Evolutionary conservation across 2,113 vertebrate genomes (phyloP).

Genomic region (Gila orcuttii): DNA sequence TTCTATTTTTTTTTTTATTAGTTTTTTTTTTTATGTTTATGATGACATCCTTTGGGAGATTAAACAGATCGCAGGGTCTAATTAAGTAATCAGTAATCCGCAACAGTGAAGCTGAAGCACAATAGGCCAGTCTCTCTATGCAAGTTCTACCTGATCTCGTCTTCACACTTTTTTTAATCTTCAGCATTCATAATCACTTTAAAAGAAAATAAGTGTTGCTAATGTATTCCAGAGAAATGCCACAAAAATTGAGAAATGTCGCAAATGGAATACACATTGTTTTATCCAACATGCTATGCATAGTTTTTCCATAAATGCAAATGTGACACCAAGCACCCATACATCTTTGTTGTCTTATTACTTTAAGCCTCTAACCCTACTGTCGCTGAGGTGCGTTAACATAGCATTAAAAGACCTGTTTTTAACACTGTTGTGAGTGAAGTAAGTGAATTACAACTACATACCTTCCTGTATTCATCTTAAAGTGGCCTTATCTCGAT

Average conservation of each 20-base stretch:
- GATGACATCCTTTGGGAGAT: constrained; percentile 28
- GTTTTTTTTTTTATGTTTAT: not conserved
- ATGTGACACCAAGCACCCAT: not conserved
- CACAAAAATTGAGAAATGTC: not conserved
- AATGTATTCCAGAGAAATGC: constrained; percentile 10
- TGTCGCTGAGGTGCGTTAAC: not conserved
- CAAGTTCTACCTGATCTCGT: constrained; percentile 23
- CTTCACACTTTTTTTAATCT: constrained; percentile 11
- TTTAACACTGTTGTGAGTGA: constrained; percentile 19
- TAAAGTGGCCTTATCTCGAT: constrained; percentile 31
- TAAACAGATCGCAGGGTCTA: not conserved
- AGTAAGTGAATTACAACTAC: constrained; percentile 6
- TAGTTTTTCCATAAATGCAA: constrained; percentile 21
- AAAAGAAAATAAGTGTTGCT: not conserved
- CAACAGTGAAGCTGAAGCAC: constrained; percentile 11
- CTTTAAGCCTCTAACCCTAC: constrained; percentile 4
- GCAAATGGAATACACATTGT: not conserved
- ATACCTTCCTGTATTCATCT: constrained; percentile 26
- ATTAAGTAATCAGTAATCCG: not conserved
- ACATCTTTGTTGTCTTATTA: not conserved
- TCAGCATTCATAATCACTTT: not conserved
- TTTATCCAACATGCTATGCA: constrained; percentile 23
- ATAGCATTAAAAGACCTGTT: not conserved
- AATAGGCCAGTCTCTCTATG: constrained; percentile 32
- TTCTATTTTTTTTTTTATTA: not conserved